A percentile compares a stretch with the other conserved stretches of the same genome.
Evolutionary conservation across 1,140 invertebrate genomes (phyloP).

Genomic region (Heliothis subflexa): DNA sequence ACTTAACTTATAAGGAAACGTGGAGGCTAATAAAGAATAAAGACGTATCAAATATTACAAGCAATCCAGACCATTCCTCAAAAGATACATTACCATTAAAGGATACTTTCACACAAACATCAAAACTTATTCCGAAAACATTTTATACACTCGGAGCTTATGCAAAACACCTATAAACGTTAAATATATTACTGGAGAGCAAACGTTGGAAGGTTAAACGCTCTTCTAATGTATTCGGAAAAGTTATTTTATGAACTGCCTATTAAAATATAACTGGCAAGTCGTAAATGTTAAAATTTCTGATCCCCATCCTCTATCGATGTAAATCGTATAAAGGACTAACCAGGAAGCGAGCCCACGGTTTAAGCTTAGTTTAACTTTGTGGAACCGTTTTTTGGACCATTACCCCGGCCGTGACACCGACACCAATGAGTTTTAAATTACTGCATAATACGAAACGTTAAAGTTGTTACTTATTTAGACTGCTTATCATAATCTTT

Average conservation of each 20-base stretch:
- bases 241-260: slow-evolving; percentile 74
- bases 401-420: slow-evolving; percentile 58
- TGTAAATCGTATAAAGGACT: slow-evolving; percentile 66
- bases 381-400: slow-evolving; percentile 64
- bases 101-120: slow-evolving; percentile 45
- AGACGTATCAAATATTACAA: slow-evolving; percentile 28
- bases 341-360: slow-evolving; percentile 49
- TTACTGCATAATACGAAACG: slow-evolving; percentile 53
- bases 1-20: neutral
- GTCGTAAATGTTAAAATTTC: slow-evolving; percentile 70
- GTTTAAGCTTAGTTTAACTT: slow-evolving; percentile 67
- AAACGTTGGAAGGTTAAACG: slow-evolving; percentile 63
- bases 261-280: slow-evolving; percentile 74
- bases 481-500: slow-evolving; percentile 52
- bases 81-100: slow-evolving; percentile 43
- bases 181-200: slow-evolving; percentile 70
- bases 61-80: slow-evolving; percentile 16
- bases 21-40: slow-evolving; percentile 18
- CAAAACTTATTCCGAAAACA: slow-evolving; percentile 57
- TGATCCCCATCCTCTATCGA: slow-evolving; percentile 60
- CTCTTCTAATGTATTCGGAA: slow-evolving; percentile 68
- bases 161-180: slow-evolving; percentile 73
- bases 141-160: slow-evolving; percentile 68
- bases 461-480: slow-evolving; percentile 49
- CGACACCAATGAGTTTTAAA: slow-evolving; percentile 57